Percentiles rank a stretch among this genome's conserved stretches.
Evolutionary conservation across 2,888 invertebrate genomes (phyloP).

Genomic region (Platerodrilus igneus): DNA sequence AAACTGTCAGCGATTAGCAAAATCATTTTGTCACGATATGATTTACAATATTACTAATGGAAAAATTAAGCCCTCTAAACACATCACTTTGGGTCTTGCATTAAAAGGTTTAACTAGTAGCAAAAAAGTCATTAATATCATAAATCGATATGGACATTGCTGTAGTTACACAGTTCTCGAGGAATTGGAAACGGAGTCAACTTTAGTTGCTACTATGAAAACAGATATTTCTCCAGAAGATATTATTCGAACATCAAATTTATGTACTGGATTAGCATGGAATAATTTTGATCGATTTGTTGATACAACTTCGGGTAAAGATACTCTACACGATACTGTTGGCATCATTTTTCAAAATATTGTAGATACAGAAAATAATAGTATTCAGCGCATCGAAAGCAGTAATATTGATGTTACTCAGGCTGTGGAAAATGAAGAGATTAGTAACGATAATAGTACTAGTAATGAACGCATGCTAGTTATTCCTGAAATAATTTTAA

Average conservation of each 20-base stretch:
- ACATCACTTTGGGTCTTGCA: constrained; percentile 26
- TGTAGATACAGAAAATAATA: constrained; percentile 24
- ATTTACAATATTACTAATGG: constrained; percentile 26
- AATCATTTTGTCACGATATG: constrained; percentile 24
- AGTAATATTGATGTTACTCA: background rate
- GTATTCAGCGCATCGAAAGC: background rate
- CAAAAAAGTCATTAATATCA: constrained; percentile 26
- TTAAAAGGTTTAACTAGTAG: constrained; percentile 30
- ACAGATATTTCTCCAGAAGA: constrained; percentile 26
- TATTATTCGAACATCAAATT: constrained; percentile 23
- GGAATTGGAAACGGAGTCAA: constrained; percentile 28
- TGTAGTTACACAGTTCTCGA: constrained; percentile 18
- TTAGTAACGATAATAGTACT: constrained; percentile 4
- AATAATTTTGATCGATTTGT: constrained; percentile 32
- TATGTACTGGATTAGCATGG: constrained; percentile 30
- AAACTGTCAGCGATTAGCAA: constrained; percentile 21
- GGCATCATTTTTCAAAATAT: constrained; percentile 36
- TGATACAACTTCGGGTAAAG: constrained; percentile 27
- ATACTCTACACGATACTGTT: constrained; percentile 20
- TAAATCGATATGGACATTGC: constrained; percentile 26
- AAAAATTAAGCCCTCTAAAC: constrained; percentile 24
- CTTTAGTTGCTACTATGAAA: constrained; percentile 22
- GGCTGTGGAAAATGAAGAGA: constrained; percentile 1
- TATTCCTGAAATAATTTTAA: constrained; percentile 1
- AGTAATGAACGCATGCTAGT: background rate